phyloP scores from a whole-genome alignment of 2,888 invertebrate species.

The Halictus ligatus region DNA sequence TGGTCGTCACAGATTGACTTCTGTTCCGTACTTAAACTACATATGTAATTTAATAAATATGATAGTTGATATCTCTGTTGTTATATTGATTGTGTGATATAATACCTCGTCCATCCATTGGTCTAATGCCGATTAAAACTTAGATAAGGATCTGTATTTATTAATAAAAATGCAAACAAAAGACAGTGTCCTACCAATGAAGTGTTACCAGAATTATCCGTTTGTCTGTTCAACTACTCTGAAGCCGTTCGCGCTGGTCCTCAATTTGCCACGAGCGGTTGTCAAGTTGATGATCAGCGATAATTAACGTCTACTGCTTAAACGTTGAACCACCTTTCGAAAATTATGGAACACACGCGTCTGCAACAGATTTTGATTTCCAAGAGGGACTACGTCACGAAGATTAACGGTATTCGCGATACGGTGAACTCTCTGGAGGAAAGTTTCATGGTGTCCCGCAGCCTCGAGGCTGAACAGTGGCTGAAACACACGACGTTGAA shows the following conservation, averaged over 20 bases:
- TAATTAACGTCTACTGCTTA: background rate
- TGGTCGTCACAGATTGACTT: background rate
- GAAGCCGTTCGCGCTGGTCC: background rate
- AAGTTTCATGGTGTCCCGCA: conserved; percentile 69
- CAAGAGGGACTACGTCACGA: conserved; percentile 31
- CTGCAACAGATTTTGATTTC: conserved; percentile 11
- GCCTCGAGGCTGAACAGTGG: conserved; percentile 69
- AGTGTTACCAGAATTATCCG: too few relatives aligned
- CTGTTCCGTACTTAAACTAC: conserved; percentile 22
- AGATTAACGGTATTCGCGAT: conserved; percentile 45
- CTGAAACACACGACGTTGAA: conserved; percentile 69
- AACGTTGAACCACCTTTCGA: background rate
- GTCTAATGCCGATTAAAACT: background rate
- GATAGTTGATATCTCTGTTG: background rate
- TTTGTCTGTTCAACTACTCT: background rate
- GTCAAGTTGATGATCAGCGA: background rate
- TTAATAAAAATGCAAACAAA: background rate
- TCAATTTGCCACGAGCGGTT: background rate
- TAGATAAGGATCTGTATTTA: too few relatives aligned
- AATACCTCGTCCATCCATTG: background rate
- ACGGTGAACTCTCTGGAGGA: conserved; percentile 63
- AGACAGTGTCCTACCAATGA: background rate
- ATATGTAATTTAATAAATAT: conserved; percentile 41
- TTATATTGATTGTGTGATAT: background rate
- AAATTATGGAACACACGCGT: background rate